phyloP scores from a whole-genome alignment of 2,888 invertebrate genomes.

The Athalia rosae region DNA sequence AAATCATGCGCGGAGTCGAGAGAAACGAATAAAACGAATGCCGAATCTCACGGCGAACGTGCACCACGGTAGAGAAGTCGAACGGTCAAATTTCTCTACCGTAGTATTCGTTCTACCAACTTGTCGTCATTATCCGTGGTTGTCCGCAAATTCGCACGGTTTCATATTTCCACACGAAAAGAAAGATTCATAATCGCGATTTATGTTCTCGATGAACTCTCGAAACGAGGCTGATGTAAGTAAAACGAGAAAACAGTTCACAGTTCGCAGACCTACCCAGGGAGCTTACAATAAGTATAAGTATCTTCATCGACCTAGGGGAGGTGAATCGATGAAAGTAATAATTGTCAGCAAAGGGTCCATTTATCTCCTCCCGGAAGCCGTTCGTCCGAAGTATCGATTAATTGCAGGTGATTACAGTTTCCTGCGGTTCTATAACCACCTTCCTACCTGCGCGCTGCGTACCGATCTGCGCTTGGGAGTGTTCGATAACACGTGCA shows the following conservation, averaged over 20 bases:
- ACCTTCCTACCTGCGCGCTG: slow-evolving; percentile 1
- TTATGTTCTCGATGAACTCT: no score
- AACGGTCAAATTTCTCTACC: not conserved
- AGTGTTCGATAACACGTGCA: no score
- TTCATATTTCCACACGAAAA: no score
- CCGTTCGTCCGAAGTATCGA: slow-evolving; percentile 38
- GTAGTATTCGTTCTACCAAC: not conserved
- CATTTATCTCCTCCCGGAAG: slow-evolving; percentile 37
- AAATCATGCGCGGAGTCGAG: slow-evolving; percentile 33
- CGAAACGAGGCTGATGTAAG: not conserved
- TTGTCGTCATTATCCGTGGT: not conserved
- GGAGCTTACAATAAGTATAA: not conserved
- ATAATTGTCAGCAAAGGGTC: slow-evolving; percentile 33
- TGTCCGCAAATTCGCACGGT: no score
- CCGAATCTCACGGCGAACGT: slow-evolving; percentile 5
- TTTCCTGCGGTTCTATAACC: slow-evolving; percentile 38
- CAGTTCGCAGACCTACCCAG: not conserved
- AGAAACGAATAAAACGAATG: slow-evolving; percentile 9
- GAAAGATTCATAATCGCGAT: no score
- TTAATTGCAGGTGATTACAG: slow-evolving; percentile 42
- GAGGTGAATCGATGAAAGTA: slow-evolving; percentile 31
- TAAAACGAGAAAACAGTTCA: not conserved
- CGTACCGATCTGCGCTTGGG: not conserved
- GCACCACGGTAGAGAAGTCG: no score
- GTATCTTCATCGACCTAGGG: slow-evolving; percentile 7